Percentiles rank a stretch among this genome's conserved stretches.
These are phyloP conservation scores for Aplochiton taeniatus DNA, from an alignment of 2,797 vertebrate genomes.

Conservation along the genomic window DNA sequence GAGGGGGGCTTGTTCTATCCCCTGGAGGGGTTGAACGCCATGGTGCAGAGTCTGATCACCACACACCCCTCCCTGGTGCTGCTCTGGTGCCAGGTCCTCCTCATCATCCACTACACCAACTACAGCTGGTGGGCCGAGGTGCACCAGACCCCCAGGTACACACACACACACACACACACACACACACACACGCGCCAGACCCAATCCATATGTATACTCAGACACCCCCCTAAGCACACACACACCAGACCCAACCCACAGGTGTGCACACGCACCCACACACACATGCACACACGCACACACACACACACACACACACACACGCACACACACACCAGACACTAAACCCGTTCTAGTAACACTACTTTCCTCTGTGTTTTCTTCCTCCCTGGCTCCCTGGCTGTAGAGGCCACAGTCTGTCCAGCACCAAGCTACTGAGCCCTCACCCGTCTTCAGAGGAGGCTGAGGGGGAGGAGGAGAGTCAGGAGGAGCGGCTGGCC, in stretches of 20 bases:
- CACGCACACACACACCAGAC: neutral
- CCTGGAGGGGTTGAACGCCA: conserved; percentile 84
- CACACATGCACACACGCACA: neutral
- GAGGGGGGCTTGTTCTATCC: conserved; percentile 82
- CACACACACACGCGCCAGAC: neutral
- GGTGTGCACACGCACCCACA: neutral
- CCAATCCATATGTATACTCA: too few species aligned
- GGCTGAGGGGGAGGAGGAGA: conserved; percentile 77
- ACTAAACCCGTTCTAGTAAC: neutral
- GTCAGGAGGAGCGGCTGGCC: conserved; percentile 74
- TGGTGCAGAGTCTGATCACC: conserved; percentile 88
- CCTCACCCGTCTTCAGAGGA: conserved; percentile 83
- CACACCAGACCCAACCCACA: neutral
- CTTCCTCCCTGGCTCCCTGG: neutral
- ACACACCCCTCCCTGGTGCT: conserved; percentile 95
- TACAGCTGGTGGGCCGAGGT: conserved; percentile 97
- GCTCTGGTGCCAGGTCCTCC: conserved; percentile 97
- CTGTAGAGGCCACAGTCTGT: conserved; percentile 87
- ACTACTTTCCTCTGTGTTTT: neutral
- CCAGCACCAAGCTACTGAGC: conserved; percentile 89
- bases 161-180: neutral
- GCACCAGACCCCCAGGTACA: conserved; percentile 91
- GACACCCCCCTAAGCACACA: neutral
- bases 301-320: neutral
- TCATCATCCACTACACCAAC: conserved; percentile 96